Conservation (phyloP, 2,797 vertebrate species). For the Melanotaenia parkinsoni region DNA sequence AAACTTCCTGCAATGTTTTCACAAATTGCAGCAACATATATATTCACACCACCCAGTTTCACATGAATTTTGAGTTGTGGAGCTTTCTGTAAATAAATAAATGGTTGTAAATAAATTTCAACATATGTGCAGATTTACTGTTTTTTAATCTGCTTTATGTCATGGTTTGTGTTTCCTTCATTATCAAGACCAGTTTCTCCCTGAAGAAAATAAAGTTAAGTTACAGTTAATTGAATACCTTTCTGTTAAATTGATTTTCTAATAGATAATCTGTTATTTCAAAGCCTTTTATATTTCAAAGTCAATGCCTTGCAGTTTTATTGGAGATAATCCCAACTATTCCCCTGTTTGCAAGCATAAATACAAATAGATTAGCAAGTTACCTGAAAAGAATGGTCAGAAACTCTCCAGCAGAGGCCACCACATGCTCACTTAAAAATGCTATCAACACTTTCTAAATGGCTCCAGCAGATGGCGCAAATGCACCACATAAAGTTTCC, state of each 20-base stretch:
- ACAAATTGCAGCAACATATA: no score
- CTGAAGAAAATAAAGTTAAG: not conserved
- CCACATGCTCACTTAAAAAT: slow-evolving; percentile 16
- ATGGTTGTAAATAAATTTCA: no score
- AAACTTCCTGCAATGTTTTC: no score
- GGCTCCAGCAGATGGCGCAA: slow-evolving; percentile 47
- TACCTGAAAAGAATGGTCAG: not conserved
- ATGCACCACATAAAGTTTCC: not conserved
- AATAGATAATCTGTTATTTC: not conserved
- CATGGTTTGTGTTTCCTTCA: not conserved
- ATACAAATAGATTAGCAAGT: not conserved
- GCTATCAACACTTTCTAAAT: not conserved
- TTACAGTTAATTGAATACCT: not conserved
- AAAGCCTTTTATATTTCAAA: not conserved
- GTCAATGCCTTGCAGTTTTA: not conserved
- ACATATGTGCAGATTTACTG: not conserved
- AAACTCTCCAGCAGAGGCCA: slow-evolving; percentile 58
- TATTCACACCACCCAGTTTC: no score
- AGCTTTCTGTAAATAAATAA: no score
- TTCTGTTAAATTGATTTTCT: not conserved
- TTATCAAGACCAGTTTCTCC: not conserved
- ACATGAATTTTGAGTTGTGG: no score
- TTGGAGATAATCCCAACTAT: not conserved
- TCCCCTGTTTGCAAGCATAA: not conserved
- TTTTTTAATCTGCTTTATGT: not conserved